These are phyloP conservation scores for Noctua fimbriata DNA, from an alignment of 2,888 invertebrate species.

Conservation along the genomic window DNA sequence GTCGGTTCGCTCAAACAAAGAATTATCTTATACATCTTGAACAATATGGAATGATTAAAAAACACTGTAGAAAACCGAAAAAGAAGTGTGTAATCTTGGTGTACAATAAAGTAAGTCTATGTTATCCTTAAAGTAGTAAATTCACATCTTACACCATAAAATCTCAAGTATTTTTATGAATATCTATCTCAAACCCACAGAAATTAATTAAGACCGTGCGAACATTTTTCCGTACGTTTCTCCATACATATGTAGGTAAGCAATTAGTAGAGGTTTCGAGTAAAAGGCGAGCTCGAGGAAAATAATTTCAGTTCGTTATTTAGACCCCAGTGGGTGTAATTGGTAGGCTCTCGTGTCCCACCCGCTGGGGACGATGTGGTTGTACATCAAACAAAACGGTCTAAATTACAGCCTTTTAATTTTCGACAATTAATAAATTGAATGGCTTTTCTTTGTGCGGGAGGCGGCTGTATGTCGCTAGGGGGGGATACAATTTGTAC, in stretches of 20 bases:
- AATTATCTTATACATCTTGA: not conserved
- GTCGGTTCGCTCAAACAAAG: not conserved
- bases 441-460: slow-evolving; percentile 69
- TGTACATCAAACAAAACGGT: slow-evolving; percentile 77
- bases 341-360: slow-evolving; percentile 74
- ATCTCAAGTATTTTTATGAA: not conserved
- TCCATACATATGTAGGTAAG: slow-evolving; percentile 68
- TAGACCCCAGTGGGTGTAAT: slow-evolving; percentile 76
- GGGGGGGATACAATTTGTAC: slow-evolving; percentile 43
- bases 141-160: not conserved
- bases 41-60: not conserved
- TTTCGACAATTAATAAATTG: slow-evolving; percentile 77
- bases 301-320: slow-evolving; percentile 82
- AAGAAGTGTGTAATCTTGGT: not conserved
- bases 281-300: slow-evolving; percentile 77
- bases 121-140: not conserved
- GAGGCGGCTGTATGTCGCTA: slow-evolving; percentile 58
- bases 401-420: slow-evolving; percentile 79
- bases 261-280: slow-evolving; percentile 79
- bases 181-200: slow-evolving; percentile 28
- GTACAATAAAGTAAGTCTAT: not conserved
- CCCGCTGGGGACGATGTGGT: slow-evolving; percentile 64
- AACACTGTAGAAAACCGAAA: not conserved
- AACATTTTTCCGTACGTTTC: slow-evolving; percentile 59
- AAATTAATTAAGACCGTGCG: slow-evolving; percentile 65